Percentiles rank a stretch among this genome's conserved stretches.
Conservation (phyloP, 2,113 vertebrate species). For the Sprattus sprattus region DNA sequence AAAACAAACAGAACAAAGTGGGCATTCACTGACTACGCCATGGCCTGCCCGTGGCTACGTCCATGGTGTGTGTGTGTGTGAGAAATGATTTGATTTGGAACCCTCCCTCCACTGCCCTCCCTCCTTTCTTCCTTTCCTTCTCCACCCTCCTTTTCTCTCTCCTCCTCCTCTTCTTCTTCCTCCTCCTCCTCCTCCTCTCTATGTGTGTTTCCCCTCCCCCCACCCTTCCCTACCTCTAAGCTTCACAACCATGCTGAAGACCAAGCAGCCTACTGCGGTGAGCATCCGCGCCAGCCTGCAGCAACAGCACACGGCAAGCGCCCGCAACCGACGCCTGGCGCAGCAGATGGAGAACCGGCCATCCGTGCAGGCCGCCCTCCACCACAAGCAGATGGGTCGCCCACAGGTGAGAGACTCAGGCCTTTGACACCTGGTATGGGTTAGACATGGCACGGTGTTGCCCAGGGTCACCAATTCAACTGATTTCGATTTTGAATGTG, state of each 20-base stretch:
- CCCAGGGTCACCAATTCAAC: too few species aligned
- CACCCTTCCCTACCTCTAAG: conserved; percentile 86
- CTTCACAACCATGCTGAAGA: conserved; percentile 99
- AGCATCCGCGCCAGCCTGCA: conserved; percentile 98
- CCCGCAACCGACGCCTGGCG: conserved; percentile 94
- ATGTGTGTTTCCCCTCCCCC: conserved; percentile 47
- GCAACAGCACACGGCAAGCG: conserved; percentile 96
- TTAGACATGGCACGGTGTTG: too few species aligned
- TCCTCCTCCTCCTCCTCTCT: conserved; percentile 57
- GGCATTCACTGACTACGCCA: conserved; percentile 46
- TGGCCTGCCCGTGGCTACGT: conserved; percentile 45
- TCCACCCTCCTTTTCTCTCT: conserved; percentile 59
- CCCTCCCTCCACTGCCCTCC: conserved; percentile 60
- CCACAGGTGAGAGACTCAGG: neutral
- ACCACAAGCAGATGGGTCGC: conserved; percentile 93
- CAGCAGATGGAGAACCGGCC: conserved; percentile 99
- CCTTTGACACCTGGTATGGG: too few species aligned
- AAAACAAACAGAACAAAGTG: conserved; percentile 45
- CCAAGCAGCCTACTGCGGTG: conserved; percentile 96
- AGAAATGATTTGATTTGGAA: conserved; percentile 76
- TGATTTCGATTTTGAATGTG: too few species aligned
- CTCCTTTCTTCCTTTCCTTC: conserved; percentile 66
- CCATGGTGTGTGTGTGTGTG: conserved; percentile 51
- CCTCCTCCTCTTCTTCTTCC: conserved; percentile 78
- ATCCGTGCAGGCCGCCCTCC: conserved; percentile 94